These are phyloP conservation scores for Dasysyrphus albostriatus DNA, from an alignment of 2,888 invertebrate species.

Conservation along the genomic window DNA sequence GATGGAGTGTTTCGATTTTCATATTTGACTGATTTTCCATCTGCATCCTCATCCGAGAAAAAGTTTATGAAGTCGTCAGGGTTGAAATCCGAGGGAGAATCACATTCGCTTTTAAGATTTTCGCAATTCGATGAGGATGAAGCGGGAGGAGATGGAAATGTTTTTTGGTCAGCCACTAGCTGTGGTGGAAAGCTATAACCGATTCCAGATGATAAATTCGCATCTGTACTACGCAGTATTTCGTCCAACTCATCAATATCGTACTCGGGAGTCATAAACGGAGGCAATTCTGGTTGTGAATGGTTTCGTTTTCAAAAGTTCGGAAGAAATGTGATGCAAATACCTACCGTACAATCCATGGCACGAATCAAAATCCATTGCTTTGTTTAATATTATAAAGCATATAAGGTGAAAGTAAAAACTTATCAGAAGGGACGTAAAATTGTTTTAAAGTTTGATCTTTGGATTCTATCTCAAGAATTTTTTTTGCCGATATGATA, in stretches of 20 bases:
- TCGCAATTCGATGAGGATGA: slow-evolving; percentile 59
- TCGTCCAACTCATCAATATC: slow-evolving; percentile 80
- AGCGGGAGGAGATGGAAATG: slow-evolving; percentile 76
- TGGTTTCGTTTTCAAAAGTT: not conserved
- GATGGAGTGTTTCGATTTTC: slow-evolving; percentile 80
- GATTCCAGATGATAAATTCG: slow-evolving; percentile 75
- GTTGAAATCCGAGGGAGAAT: slow-evolving; percentile 77
- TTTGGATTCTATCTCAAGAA: slow-evolving; percentile 11
- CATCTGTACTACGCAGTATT: slow-evolving; percentile 79
- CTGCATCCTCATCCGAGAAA: slow-evolving; percentile 78
- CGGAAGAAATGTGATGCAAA: not conserved
- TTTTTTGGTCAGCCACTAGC: slow-evolving; percentile 75
- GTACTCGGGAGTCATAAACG: slow-evolving; percentile 78
- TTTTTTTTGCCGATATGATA: slow-evolving; percentile 36
- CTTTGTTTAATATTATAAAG: not conserved
- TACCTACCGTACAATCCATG: slow-evolving; percentile 62
- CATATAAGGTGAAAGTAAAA: not conserved
- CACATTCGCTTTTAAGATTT: slow-evolving; percentile 67
- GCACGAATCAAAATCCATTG: slow-evolving; percentile 68
- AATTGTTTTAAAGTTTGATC: not conserved
- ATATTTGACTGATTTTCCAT: slow-evolving; percentile 71
- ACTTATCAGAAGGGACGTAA: not conserved
- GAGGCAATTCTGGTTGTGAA: slow-evolving; percentile 44
- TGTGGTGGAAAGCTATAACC: slow-evolving; percentile 54
- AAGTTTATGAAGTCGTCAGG: slow-evolving; percentile 81